phyloP scores from a whole-genome alignment of 2,888 invertebrate genomes.

The Brachycybe producta region DNA sequence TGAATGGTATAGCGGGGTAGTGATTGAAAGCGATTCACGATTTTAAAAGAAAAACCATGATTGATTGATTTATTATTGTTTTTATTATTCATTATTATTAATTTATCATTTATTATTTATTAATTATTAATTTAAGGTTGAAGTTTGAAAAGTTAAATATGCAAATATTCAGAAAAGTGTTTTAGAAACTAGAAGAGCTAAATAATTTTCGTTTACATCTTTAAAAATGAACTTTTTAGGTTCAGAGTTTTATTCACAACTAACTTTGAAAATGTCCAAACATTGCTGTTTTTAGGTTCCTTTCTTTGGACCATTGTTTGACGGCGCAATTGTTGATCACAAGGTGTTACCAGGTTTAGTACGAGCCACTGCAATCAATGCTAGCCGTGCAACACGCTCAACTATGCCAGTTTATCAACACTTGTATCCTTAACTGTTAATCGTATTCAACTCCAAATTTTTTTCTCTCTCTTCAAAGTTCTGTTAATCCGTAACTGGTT shows the following conservation, averaged over 20 bases:
- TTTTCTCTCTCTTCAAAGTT: background rate
- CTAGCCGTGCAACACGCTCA: conserved; percentile 79
- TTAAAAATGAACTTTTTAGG: no score
- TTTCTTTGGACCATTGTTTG: conserved; percentile 91
- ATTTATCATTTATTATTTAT: no score
- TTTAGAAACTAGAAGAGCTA: no score
- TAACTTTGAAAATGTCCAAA: background rate
- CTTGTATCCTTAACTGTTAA: conserved; percentile 47
- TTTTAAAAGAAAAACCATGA: background rate
- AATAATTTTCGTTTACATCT: background rate
- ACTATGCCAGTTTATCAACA: conserved; percentile 81
- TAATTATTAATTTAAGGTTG: no score
- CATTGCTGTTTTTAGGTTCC: conserved; percentile 47
- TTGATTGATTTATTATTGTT: background rate
- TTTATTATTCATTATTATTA: no score
- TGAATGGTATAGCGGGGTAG: no score
- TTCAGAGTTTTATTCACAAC: conserved; percentile 12
- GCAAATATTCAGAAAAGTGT: no score
- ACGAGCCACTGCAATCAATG: conserved; percentile 76
- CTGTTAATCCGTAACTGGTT: no score
- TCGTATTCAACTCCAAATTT: background rate
- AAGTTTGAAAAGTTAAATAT: no score
- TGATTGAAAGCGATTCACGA: background rate
- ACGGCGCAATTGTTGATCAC: conserved; percentile 70
- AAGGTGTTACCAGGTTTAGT: conserved; percentile 69